phyloP scores from a whole-genome alignment of 2,113 vertebrate genomes.

The Phocoena phocoena region DNA sequence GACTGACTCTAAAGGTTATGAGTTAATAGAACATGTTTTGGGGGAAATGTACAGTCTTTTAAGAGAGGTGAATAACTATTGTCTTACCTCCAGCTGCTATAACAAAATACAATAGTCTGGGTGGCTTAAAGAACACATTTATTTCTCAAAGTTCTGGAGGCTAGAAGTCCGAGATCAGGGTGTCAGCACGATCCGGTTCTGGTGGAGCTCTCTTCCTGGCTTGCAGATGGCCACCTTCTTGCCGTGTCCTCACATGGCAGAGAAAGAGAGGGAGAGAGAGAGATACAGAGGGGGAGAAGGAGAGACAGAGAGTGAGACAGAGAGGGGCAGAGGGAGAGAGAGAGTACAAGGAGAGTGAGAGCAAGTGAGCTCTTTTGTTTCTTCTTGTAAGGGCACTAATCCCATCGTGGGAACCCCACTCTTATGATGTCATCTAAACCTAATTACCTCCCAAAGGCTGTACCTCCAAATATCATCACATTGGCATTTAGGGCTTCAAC shows the following conservation, averaged over 20 bases:
- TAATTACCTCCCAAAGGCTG: not conserved
- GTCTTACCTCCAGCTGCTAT: not conserved
- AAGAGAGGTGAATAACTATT: conserved; percentile 27
- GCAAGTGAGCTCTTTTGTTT: not conserved
- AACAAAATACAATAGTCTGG: not conserved
- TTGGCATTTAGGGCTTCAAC: not conserved
- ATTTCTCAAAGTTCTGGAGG: not conserved
- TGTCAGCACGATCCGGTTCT: not conserved
- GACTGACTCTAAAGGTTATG: conserved; percentile 44
- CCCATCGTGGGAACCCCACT: not conserved
- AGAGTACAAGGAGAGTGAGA: not conserved
- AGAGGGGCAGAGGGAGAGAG: not conserved
- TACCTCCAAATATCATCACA: not conserved
- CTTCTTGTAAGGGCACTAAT: not conserved
- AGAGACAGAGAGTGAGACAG: not conserved
- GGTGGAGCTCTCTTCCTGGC: not conserved
- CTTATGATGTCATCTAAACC: not conserved
- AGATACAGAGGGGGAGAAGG: not conserved
- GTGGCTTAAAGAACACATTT: not conserved
- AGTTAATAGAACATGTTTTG: conserved; percentile 38
- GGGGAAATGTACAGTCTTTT: conserved; percentile 5
- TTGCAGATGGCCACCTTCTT: not conserved
- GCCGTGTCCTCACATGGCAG: not conserved
- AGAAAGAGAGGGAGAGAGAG: not conserved
- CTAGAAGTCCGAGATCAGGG: not conserved